Evolutionary conservation across 2,888 invertebrate genomes (phyloP), one percentile per base, ranked within the genome.

Genomic region (Drosophila aldrichi): DNA sequence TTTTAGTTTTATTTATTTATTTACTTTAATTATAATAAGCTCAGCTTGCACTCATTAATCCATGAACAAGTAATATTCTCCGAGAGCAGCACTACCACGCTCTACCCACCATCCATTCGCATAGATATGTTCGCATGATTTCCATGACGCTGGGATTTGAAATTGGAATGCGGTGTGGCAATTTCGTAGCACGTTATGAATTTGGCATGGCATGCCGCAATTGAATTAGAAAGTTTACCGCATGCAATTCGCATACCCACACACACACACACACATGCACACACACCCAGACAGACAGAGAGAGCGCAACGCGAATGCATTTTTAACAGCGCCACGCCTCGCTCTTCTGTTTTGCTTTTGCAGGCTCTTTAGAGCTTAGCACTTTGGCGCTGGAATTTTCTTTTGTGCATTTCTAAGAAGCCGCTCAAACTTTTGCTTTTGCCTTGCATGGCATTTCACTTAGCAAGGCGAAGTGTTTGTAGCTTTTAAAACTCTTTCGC

Each of bases 151-250:
- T 20, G 46, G 22, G 44, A 63, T 52, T 63, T 70, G 54, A 57
- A 72, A 77, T 57, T 78, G 59, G 40, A 65, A 66, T 55, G 41
- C 58, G 52, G 41, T 67, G 66, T 77, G 64, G 12, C 57, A 52
- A 64, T 60, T 74, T 54, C 63, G 64, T 20, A 18, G 62, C 54
- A 73, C 60, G 66, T 65, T 70, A 66, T 70, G 66, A 38, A 69
- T 81, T 60, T 54, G 52, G 57, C 68, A 69, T 60, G 70, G 46
- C 65, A 74, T 56, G 63, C 73, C 71, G 65, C 83, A 85, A 89
- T 84, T 79, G 80, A 82, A 85, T 84, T 88, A 79, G 61, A 71
- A 88, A 82, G 65, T 79, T 76, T 72, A 78, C 77, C 44, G 81
- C 88, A 78, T 78, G 73, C 85, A 66, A 65, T 70, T 81, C 43